Conservation (phyloP, 2,888 invertebrate genomes). For the Furcula furcula region DNA sequence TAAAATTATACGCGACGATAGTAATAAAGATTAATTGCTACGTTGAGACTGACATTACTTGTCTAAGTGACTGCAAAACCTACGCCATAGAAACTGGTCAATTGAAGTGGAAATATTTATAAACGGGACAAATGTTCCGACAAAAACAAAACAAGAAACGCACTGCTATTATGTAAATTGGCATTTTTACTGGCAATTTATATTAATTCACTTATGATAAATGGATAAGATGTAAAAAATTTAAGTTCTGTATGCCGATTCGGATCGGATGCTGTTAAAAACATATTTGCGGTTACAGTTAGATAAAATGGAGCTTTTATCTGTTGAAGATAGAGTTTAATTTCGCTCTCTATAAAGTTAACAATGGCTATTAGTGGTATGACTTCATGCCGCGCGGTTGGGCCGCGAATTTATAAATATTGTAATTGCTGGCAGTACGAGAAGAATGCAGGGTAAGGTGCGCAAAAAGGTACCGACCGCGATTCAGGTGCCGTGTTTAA, state of each 20-base stretch:
- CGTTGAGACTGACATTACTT: conserved; percentile 19
- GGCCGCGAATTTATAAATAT: conserved; percentile 61
- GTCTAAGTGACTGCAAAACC: not conserved
- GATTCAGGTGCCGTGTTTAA: conserved; percentile 63
- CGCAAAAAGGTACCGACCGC: conserved; percentile 48
- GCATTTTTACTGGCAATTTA: conserved; percentile 70
- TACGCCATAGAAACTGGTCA: no score
- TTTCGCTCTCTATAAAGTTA: conserved; percentile 29
- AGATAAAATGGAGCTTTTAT: conserved; percentile 10
- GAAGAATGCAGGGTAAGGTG: conserved; percentile 52
- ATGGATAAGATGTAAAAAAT: conserved; percentile 57
- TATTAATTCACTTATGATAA: conserved; percentile 78
- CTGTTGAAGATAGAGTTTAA: conserved; percentile 21
- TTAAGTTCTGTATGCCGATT: conserved; percentile 63
- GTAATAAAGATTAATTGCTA: conserved; percentile 24
- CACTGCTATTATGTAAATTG: conserved; percentile 64
- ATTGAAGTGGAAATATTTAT: conserved; percentile 59
- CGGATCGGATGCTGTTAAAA: conserved; percentile 58
- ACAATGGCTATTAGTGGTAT: conserved; percentile 59
- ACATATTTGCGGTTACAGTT: conserved; percentile 31
- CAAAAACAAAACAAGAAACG: conserved; percentile 37
- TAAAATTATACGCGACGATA: conserved; percentile 10
- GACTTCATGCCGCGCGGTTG: conserved; percentile 50
- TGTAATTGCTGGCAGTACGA: conserved; percentile 60
- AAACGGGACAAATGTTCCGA: conserved; percentile 46